These are phyloP conservation scores for Lagenorhynchus albirostris DNA, from an alignment of 2,113 vertebrate species.

Conservation along the genomic window DNA sequence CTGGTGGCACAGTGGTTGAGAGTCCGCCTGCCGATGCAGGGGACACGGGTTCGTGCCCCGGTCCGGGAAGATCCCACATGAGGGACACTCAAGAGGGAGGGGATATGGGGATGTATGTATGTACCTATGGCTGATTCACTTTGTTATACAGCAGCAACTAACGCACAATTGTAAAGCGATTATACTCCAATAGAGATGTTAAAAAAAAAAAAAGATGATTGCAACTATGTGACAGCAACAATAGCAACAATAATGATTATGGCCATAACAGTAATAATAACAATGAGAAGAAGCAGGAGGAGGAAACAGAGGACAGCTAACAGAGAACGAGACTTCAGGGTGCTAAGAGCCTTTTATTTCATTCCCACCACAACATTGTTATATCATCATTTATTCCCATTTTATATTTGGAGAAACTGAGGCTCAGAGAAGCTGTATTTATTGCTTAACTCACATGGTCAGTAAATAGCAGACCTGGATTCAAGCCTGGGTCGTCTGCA, in stretches of 20 bases:
- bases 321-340: accelerated
- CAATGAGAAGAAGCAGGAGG: neutral
- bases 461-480: neutral
- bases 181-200: no score
- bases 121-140: no score
- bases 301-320: neutral
- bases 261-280: neutral
- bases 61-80: no score
- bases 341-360: neutral
- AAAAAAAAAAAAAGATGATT: neutral
- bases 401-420: neutral
- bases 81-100: no score
- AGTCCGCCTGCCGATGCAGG: no score
- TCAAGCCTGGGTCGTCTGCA: accelerated
- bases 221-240: neutral
- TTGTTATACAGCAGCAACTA: no score
- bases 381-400: neutral
- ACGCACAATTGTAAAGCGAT: no score
- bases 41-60: no score
- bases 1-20: no score
- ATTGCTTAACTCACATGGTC: neutral
- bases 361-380: neutral
- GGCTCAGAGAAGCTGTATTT: neutral
- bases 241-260: neutral
- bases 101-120: no score